A percentile compares a stretch with the other conserved stretches of the same genome.
Conservation (phyloP, 2,113 vertebrate species). For the Hippocampus mohnikei region DNA sequence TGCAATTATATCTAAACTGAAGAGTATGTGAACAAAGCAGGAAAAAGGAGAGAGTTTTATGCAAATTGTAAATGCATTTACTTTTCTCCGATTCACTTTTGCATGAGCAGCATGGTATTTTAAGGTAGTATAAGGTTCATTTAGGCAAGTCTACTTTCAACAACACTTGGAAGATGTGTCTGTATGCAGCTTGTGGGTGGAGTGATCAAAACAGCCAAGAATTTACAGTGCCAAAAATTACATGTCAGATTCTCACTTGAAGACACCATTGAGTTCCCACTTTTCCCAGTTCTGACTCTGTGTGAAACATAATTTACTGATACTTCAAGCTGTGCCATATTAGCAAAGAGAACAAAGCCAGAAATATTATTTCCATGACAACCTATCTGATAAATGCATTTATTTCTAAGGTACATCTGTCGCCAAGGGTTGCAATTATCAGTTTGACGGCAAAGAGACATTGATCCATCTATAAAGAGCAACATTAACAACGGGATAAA, state of each 20-base stretch:
- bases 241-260: constrained; percentile 67
- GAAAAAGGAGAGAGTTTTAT: constrained; percentile 18
- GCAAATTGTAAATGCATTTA: neutral
- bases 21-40: constrained; percentile 46
- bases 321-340: constrained; percentile 63
- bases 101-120: constrained; percentile 45
- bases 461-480: constrained; percentile 4
- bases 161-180: constrained; percentile 59
- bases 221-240: constrained; percentile 74
- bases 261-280: constrained; percentile 74
- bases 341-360: constrained; percentile 51
- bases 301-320: constrained; percentile 75
- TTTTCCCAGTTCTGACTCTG: constrained; percentile 66
- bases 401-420: constrained; percentile 44
- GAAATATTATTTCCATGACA: constrained; percentile 63
- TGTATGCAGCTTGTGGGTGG: constrained; percentile 58
- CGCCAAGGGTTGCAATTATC: constrained; percentile 44
- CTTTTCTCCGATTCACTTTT: constrained; percentile 26
- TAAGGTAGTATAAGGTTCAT: constrained; percentile 47
- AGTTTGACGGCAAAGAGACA: constrained; percentile 22
- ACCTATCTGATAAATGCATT: constrained; percentile 56
- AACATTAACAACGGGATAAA: constrained; percentile 11
- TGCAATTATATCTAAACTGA: constrained; percentile 26
- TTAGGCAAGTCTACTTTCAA: constrained; percentile 63
- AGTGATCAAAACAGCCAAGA: constrained; percentile 69